Percentiles rank a stretch among this genome's conserved stretches.
phyloP scores from a whole-genome alignment of 1,140 invertebrate genomes.

The Hyles vespertilio region DNA sequence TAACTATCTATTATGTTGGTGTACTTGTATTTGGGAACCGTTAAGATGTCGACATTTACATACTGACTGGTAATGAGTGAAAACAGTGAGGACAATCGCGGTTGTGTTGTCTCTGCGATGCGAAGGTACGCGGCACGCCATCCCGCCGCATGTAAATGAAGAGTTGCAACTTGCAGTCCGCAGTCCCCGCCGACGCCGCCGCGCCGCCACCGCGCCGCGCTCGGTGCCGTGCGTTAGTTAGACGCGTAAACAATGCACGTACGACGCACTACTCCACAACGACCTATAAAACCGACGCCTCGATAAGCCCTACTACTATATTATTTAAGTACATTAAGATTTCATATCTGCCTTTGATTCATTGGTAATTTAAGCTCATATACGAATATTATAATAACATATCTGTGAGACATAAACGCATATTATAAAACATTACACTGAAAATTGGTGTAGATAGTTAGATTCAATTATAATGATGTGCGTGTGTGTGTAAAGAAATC shows the following conservation, averaged over 20 bases:
- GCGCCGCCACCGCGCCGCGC: too few species aligned
- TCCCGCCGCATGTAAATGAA: slow-evolving; percentile 51
- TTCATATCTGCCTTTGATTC: slow-evolving; percentile 3
- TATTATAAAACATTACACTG: too few species aligned
- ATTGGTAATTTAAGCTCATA: background rate
- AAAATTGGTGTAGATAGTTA: too few species aligned
- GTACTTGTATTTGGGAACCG: slow-evolving; percentile 8
- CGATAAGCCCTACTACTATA: slow-evolving; percentile 2
- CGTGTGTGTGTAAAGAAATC: background rate
- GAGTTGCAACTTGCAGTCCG: slow-evolving; percentile 26
- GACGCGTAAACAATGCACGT: slow-evolving; percentile 35
- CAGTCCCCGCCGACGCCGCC: too few species aligned
- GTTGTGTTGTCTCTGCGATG: slow-evolving; percentile 30
- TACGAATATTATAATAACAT: too few species aligned
- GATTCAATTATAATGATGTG: too few species aligned
- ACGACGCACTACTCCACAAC: slow-evolving; percentile 29
- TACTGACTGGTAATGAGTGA: slow-evolving; percentile 58
- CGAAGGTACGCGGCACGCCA: slow-evolving; percentile 19
- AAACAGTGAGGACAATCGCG: slow-evolving; percentile 42
- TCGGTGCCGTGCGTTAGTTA: slow-evolving; percentile 23
- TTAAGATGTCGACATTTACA: slow-evolving; percentile 32
- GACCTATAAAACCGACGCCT: slow-evolving; percentile 16
- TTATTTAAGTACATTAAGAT: slow-evolving; percentile 8
- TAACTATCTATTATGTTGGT: background rate
- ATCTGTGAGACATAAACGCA: too few species aligned